These are phyloP conservation scores for Muntiacus muntjak DNA, from an alignment of 2,113 vertebrate species.

Conservation along the genomic window DNA sequence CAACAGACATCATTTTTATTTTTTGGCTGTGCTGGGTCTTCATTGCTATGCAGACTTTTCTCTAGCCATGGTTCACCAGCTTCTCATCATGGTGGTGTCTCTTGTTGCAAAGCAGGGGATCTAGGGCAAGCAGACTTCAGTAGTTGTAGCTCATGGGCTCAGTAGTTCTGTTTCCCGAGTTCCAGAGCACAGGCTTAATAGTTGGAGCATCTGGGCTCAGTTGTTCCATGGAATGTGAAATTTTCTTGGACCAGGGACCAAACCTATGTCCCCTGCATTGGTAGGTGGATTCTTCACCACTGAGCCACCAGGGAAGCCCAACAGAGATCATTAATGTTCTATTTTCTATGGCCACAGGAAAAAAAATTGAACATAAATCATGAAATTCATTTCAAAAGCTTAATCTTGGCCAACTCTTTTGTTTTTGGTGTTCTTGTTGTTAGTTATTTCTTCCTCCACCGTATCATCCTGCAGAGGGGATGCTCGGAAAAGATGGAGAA, in stretches of 20 bases:
- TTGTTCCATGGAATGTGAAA: background rate
- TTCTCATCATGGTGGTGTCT: background rate
- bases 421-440: background rate
- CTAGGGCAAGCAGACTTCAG: background rate
- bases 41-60: background rate
- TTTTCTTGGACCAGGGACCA: background rate
- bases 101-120: background rate
- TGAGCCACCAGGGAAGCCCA: background rate
- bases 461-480: background rate
- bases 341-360: background rate
- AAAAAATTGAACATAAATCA: background rate
- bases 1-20: background rate
- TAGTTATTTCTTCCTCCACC: background rate
- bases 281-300: background rate
- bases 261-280: background rate
- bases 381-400: slow-evolving; percentile 8
- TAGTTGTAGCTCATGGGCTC: background rate
- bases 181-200: background rate
- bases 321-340: background rate
- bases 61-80: background rate
- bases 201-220: background rate
- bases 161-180: accelerated
- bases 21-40: background rate
- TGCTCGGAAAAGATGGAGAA: background rate
- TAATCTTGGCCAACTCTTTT: background rate